Conservation (phyloP, 1,140 invertebrate species). For the Palaemon carinicauda region DNA sequence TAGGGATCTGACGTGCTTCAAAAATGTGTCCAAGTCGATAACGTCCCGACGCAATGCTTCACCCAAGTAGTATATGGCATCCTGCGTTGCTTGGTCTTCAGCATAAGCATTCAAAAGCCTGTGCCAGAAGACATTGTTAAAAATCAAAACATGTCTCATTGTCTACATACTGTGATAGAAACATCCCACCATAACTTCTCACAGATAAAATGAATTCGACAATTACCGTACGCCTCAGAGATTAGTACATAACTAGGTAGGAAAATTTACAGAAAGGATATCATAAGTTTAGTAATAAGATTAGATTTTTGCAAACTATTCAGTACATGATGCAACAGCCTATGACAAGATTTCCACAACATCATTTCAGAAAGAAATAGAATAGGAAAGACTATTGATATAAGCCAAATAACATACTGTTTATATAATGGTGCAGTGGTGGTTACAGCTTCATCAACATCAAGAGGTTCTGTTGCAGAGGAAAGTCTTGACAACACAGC, state of each 20-base stretch:
- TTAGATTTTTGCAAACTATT: too few relatives aligned
- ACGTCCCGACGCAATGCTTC: slow-evolving; percentile 91
- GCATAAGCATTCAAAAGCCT: slow-evolving; percentile 85
- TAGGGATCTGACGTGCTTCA: slow-evolving; percentile 94
- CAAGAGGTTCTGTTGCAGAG: slow-evolving; percentile 77
- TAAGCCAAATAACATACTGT: slow-evolving; percentile 69
- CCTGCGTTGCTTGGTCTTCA: slow-evolving; percentile 97
- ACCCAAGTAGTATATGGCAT: slow-evolving; percentile 98
- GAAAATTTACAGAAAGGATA: too few relatives aligned
- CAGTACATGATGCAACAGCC: too few relatives aligned
- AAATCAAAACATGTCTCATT: background rate
- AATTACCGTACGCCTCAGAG: too few relatives aligned
- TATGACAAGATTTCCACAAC: too few relatives aligned
- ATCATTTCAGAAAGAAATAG: too few relatives aligned
- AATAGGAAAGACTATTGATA: too few relatives aligned
- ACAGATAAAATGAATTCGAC: too few relatives aligned
- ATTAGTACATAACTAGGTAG: too few relatives aligned
- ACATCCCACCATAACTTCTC: too few relatives aligned
- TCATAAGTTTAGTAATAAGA: too few relatives aligned
- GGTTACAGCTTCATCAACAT: slow-evolving; percentile 96
- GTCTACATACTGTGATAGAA: too few relatives aligned
- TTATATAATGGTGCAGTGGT: slow-evolving; percentile 96
- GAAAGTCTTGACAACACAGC: slow-evolving; percentile 81
- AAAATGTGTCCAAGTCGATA: slow-evolving; percentile 94
- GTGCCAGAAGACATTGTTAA: background rate